phyloP scores from a whole-genome alignment of 2,797 vertebrate genomes.

The Bovichtus variegatus region DNA sequence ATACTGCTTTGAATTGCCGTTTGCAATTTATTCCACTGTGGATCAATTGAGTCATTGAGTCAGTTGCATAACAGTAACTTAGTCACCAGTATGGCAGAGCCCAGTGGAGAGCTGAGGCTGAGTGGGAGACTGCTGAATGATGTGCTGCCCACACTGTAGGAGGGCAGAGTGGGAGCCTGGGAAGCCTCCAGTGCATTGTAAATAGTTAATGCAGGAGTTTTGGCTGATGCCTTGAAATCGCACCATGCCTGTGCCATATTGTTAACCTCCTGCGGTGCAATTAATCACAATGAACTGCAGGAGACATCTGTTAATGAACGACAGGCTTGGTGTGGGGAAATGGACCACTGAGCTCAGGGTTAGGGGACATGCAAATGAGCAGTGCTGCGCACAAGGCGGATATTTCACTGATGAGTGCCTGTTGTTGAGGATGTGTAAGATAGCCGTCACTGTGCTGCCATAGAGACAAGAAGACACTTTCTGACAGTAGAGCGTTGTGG shows the following conservation, averaged over 20 bases:
- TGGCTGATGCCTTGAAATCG: constrained; percentile 65
- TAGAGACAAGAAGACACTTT: constrained; percentile 64
- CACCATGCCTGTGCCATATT: constrained; percentile 66
- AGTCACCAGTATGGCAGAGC: constrained; percentile 77
- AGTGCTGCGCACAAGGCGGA: constrained; percentile 33
- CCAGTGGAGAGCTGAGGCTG: constrained; percentile 63
- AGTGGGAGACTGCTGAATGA: constrained; percentile 76
- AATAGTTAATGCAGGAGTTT: constrained; percentile 82
- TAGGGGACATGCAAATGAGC: constrained; percentile 73
- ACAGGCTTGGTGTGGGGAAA: constrained; percentile 64
- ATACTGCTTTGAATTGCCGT: constrained; percentile 39
- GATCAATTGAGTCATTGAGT: constrained; percentile 78
- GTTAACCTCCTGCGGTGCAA: constrained; percentile 73
- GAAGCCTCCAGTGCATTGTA: constrained; percentile 71
- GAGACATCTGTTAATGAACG: constrained; percentile 73
- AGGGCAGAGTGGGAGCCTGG: constrained; percentile 71
- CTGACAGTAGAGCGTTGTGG: constrained; percentile 46
- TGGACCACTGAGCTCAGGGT: constrained; percentile 65
- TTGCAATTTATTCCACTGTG: constrained; percentile 59
- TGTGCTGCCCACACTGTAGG: constrained; percentile 77
- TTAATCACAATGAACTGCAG: constrained; percentile 78
- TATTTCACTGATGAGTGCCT: constrained; percentile 61
- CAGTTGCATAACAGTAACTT: constrained; percentile 82
- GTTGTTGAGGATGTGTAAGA: constrained; percentile 54
- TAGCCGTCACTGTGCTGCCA: constrained; percentile 55